Evolutionary conservation across 2,797 vertebrate genomes (phyloP).

Genomic region (Pristis pectinata): DNA sequence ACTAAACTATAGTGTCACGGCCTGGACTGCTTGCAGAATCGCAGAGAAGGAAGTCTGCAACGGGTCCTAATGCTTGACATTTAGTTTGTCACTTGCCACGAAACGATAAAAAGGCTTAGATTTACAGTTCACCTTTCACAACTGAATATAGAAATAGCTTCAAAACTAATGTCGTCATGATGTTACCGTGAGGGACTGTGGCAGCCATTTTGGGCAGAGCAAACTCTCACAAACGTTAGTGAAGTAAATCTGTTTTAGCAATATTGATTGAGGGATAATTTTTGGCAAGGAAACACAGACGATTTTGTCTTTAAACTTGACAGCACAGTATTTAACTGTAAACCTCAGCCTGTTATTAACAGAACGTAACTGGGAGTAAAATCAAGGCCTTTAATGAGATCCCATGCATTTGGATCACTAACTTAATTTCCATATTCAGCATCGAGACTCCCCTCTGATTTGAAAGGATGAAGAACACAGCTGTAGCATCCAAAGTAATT

Average conservation of each 20-base stretch:
- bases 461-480: not conserved
- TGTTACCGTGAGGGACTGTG: not conserved
- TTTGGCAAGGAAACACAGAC: not conserved
- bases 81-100: not conserved
- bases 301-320: too few relatives aligned
- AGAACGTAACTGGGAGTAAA: not conserved
- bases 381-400: not conserved
- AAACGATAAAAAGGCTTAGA: not conserved
- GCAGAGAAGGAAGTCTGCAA: not conserved
- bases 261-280: not conserved
- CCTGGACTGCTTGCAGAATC: not conserved
- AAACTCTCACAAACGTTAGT: not conserved
- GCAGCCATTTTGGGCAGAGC: not conserved
- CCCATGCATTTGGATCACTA: not conserved
- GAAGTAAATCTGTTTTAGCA: not conserved
- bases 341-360: too few relatives aligned
- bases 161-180: not conserved
- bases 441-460: not conserved
- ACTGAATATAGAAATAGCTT: not conserved
- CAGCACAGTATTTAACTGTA: too few relatives aligned
- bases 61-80: not conserved
- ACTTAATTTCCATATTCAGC: not conserved
- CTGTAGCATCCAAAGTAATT: constrained; percentile 10
- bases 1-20: not conserved
- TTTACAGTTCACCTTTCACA: not conserved